phyloP scores from a whole-genome alignment of 2,797 vertebrate species.

The Leptoclinus maculatus region DNA sequence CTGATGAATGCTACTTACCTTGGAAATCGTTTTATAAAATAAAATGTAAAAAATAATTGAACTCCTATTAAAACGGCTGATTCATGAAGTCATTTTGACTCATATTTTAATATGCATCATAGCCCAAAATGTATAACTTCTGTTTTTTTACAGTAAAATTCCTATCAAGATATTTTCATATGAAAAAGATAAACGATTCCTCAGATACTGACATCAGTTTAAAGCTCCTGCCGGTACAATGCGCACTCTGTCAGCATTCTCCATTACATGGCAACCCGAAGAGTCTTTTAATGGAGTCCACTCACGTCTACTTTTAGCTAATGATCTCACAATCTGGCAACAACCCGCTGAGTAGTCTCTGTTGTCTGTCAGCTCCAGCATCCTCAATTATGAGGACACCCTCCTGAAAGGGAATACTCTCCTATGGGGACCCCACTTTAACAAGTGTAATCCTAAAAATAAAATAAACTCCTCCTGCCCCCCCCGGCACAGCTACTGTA shows the following conservation, averaged over 20 bases:
- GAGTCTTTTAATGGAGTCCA: constrained; percentile 47
- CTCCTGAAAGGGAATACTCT: constrained; percentile 53
- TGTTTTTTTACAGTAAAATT: constrained; percentile 1
- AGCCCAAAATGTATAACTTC: not conserved
- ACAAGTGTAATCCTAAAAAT: constrained; percentile 14
- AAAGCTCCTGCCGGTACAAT: constrained; percentile 14
- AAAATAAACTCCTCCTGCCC: constrained; percentile 8
- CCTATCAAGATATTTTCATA: not conserved
- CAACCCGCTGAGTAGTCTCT: constrained; percentile 41
- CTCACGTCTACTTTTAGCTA: constrained; percentile 56
- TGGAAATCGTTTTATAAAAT: not conserved
- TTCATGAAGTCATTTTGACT: constrained; percentile 3
- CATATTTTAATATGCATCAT: not conserved
- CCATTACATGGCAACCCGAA: constrained; percentile 15
- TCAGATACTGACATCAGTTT: not conserved
- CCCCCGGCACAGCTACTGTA: constrained; percentile 5
- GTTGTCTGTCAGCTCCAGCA: constrained; percentile 57
- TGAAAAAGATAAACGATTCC: not conserved
- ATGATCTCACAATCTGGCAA: constrained; percentile 64
- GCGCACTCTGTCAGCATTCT: constrained; percentile 27
- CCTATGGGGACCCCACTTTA: constrained; percentile 40
- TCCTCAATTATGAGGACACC: constrained; percentile 56
- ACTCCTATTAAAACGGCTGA: not conserved
- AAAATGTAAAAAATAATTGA: not conserved
- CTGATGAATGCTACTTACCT: constrained; percentile 18